Evolutionary conservation across 1,140 invertebrate species (phyloP), one percentile per base, ranked within the genome.

Genomic region (Hormaphis cornu): DNA sequence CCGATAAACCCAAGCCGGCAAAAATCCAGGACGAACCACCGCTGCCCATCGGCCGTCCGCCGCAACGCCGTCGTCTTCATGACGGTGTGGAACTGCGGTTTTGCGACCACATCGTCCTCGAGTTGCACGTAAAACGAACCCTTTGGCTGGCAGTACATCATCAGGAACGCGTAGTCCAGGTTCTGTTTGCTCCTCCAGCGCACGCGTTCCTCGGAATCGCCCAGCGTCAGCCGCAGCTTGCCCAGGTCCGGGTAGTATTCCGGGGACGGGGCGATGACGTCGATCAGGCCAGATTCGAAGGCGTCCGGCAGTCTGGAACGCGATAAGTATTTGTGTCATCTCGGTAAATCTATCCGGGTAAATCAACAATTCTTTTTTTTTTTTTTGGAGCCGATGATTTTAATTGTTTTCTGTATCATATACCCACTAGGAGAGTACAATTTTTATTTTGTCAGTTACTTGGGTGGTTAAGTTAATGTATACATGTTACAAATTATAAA

Each of bases 101-200:
- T 95, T 1, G 92, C 88, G 26, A 97, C 81, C 71, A 98, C 91
- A 77, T 98, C 95, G 79, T 98, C 96, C 81, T 98, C 95, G 9
- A 98, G 80, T 83, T 97, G 91, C 18, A 91, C 82, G 73, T 90
- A 90, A 77, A 89, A 91, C 0, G 84, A 88, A 63, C 86, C 88
- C 76, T 87, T 87, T 0, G 84, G 84, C 74, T 93, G 89, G 10
- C 89, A 89, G 77, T 97, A 97, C 72, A 95, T 89, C 95, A 98
- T 98, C 1, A 98, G 81, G 78, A 93, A 98, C 7, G 93, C 89
- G 79, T 91, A 95, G 78, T 98, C 95, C 48, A 96, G 81, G 79
- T 97, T 97, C 79, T 98, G 95, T 77, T 98, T 98, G 1, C 93
- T 94, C 53, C 95, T 82, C 95, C 95, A 98, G 73, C 88, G 83